Evolutionary conservation across 2,113 vertebrate species (phyloP).

Genomic region (Bufo bufo): DNA sequence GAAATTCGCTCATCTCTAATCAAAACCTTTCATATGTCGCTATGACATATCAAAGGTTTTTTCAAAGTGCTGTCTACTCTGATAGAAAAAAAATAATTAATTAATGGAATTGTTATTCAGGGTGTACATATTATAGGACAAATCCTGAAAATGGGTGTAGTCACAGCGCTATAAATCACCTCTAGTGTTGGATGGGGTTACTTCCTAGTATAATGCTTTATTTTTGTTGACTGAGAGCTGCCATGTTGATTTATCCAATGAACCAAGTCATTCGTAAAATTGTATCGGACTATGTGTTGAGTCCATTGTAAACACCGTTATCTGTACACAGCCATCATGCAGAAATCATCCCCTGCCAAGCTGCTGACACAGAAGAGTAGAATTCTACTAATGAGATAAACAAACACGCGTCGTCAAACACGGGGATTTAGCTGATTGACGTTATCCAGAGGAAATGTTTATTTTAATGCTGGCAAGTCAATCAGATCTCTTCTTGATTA

Average conservation of each 20-base stretch:
- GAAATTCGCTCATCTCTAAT: no score
- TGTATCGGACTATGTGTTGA: conserved; percentile 3
- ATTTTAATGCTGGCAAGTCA: background rate
- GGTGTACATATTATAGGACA: no score
- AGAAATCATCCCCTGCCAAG: background rate
- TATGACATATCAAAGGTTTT: no score
- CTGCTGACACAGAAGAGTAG: background rate
- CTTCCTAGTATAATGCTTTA: background rate
- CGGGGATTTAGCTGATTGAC: background rate
- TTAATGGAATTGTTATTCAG: no score
- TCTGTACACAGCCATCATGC: background rate
- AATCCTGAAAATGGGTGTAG: no score
- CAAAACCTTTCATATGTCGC: no score
- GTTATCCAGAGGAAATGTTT: background rate
- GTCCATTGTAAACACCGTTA: conserved; percentile 12
- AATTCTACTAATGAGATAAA: conserved; percentile 22
- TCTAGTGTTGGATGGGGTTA: background rate
- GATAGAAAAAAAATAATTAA: no score
- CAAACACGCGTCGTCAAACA: conserved; percentile 5
- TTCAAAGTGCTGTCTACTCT: no score
- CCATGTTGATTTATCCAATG: conserved; percentile 10
- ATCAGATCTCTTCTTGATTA: background rate
- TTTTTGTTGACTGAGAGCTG: conserved; percentile 11
- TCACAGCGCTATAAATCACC: background rate
- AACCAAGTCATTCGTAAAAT: conserved; percentile 2